Base-by-base conservation (phyloP, 1,140 invertebrate species). In the Tenebrio molitor region DNA sequence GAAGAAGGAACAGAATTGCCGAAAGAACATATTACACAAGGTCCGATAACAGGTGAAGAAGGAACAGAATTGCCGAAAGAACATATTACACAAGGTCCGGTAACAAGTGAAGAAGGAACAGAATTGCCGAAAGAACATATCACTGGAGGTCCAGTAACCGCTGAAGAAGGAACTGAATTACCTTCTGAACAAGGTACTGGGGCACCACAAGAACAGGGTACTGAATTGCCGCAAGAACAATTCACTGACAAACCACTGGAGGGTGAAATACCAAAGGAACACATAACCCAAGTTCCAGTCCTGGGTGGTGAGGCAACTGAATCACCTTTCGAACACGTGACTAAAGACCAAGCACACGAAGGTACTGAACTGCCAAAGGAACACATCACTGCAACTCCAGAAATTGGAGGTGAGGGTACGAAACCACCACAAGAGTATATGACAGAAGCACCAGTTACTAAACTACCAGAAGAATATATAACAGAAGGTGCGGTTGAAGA, bases 31-130 rank as follows among this genome's bases (percentile, higher is more conserved):
- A 29, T 29, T 4, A 29, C 17, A n/a, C n/a, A n/a, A 23, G 10
- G 53, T 8, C 67, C 15, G n/a, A n/a, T n/a, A 23, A 69, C 25
- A 29, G 25, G 25, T 29, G 69, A 74, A 64, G 72, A 76, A 69
- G 53, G 74, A 29, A 74, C 73, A 5, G 65, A 72, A 46, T 25
- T 58, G 29, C 0, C 19, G 12, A 17, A 70, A 53, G 63, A 50
- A 68, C 19, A 36, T 62, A 39, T 39, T 19, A 71, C 66, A n/a
- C 16, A 69, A 69, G 25, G 14, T 17, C 68, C 46, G 16, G 33
- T 63, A 15, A 69, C 68, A 41, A 69, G 25, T 14, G 41, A 15
- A 16, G 44, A 39, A 50, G 17, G 7, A 25, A 63, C 46, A 12
- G 63, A 72, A 46, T 25, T 58, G 29, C 0, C 19, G 15, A 69